phyloP scores from a whole-genome alignment of 2,888 invertebrate species.

The Craniophora ligustri region DNA sequence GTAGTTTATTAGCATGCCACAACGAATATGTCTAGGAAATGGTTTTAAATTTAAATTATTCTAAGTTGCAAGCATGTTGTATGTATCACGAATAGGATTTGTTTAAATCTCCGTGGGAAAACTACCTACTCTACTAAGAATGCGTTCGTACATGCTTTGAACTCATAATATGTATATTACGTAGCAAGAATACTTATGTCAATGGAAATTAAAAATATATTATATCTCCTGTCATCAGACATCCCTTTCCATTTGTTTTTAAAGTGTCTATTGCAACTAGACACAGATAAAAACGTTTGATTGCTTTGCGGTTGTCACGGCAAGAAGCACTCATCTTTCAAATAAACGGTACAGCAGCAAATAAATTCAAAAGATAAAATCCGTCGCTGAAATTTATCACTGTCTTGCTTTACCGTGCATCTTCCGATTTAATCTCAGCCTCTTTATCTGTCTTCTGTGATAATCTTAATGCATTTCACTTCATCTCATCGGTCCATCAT shows the following conservation, averaged over 20 bases:
- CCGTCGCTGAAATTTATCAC: neutral
- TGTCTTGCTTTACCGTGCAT: neutral
- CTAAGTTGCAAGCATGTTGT: constrained; percentile 36
- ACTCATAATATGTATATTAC: neutral
- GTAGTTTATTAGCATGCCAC: constrained; percentile 31
- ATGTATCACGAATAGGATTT: constrained; percentile 41
- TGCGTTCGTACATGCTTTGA: constrained; percentile 4
- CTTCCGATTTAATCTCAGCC: neutral
- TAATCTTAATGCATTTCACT: constrained; percentile 47
- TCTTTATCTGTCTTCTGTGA: constrained; percentile 11
- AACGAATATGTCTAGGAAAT: constrained; percentile 33
- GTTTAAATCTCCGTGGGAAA: constrained; percentile 36
- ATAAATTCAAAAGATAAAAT: constrained; percentile 14
- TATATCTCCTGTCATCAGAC: no score
- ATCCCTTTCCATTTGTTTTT: no score
- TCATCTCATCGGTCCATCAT: constrained; percentile 27
- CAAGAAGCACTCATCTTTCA: neutral
- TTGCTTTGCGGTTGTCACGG: neutral
- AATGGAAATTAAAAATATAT: no score
- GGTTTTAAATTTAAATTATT: constrained; percentile 37
- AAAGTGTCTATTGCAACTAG: neutral
- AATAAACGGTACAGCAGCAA: neutral
- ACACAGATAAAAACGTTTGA: neutral
- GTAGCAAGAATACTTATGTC: neutral
- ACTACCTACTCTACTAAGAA: constrained; percentile 15